Evolutionary conservation across 2,797 vertebrate species (phyloP).

Genomic region (Chromobotia macracanthus): DNA sequence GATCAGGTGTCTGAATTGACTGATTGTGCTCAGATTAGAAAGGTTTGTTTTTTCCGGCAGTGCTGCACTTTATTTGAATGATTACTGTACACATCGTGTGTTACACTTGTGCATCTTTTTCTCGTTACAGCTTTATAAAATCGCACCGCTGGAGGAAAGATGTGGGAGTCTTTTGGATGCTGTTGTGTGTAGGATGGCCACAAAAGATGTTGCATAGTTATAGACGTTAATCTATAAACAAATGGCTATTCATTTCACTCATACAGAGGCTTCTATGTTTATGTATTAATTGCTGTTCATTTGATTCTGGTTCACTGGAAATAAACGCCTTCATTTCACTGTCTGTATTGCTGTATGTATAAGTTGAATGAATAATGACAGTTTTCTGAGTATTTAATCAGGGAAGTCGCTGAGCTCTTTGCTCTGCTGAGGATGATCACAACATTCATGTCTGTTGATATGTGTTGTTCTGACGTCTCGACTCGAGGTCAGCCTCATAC

Average conservation of each 20-base stretch:
- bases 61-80: neutral
- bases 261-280: neutral
- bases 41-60: slow-evolving; percentile 74
- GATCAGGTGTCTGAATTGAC: slow-evolving; percentile 80
- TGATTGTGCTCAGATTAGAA: slow-evolving; percentile 85
- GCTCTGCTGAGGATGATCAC: slow-evolving; percentile 79
- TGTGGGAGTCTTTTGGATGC: slow-evolving; percentile 85
- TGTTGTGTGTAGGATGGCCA: slow-evolving; percentile 92
- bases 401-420: slow-evolving; percentile 75
- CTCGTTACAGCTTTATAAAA: slow-evolving; percentile 88
- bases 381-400: slow-evolving; percentile 58
- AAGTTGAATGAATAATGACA: too few relatives aligned
- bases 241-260: neutral
- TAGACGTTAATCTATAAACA: neutral
- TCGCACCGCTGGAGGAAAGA: slow-evolving; percentile 86
- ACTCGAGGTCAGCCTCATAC: slow-evolving; percentile 75
- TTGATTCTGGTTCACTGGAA: neutral
- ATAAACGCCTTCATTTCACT: too few relatives aligned
- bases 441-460: slow-evolving; percentile 68
- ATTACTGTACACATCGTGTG: neutral
- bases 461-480: slow-evolving; percentile 75
- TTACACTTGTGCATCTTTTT: neutral
- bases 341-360: too few relatives aligned
- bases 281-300: neutral
- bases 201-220: slow-evolving; percentile 87